Evolutionary conservation across 1,140 invertebrate species (phyloP).

Genomic region (Bombus balteatus): DNA sequence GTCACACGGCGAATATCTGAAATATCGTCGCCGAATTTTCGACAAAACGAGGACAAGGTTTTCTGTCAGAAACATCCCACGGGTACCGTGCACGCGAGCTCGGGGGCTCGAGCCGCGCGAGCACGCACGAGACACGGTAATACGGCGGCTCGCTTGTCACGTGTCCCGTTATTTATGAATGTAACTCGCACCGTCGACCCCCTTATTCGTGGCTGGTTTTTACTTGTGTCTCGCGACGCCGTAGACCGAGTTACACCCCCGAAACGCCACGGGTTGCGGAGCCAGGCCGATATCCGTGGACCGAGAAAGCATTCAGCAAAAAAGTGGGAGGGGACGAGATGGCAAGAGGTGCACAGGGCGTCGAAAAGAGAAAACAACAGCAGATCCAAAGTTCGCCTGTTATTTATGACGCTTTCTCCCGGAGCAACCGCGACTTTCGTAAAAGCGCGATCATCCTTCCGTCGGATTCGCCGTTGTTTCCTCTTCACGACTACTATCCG

Average conservation of each 20-base stretch:
- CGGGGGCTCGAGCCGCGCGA: conserved; percentile 1
- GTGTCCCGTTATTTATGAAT: conserved; percentile 77
- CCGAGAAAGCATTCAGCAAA: conserved; percentile 54
- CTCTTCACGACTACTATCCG: conserved; percentile 7
- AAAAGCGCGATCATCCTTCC: conserved; percentile 60
- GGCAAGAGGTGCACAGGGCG: conserved; percentile 6
- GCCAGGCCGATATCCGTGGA: conserved; percentile 68
- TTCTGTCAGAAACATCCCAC: conserved; percentile 37
- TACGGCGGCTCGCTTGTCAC: conserved; percentile 70
- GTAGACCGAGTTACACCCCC: conserved; percentile 46
- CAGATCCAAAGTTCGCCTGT: conserved; percentile 73
- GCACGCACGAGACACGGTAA: conserved; percentile 55
- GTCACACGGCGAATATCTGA: conserved; percentile 4
- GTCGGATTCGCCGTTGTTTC: not conserved
- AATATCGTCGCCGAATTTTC: conserved; percentile 43
- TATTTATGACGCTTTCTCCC: conserved; percentile 78
- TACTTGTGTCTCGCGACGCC: conserved; percentile 75
- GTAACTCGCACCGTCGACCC: conserved; percentile 72
- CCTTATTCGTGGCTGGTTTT: conserved; percentile 79
- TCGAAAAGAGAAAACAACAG: conserved; percentile 42
- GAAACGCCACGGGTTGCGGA: conserved; percentile 56
- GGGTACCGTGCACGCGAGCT: conserved; percentile 7
- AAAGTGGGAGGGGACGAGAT: not conserved
- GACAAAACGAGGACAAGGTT: conserved; percentile 51
- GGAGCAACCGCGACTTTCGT: conserved; percentile 62